Evolutionary conservation across 2,888 invertebrate genomes (phyloP).

Genomic region (Ptilodon capucinus): DNA sequence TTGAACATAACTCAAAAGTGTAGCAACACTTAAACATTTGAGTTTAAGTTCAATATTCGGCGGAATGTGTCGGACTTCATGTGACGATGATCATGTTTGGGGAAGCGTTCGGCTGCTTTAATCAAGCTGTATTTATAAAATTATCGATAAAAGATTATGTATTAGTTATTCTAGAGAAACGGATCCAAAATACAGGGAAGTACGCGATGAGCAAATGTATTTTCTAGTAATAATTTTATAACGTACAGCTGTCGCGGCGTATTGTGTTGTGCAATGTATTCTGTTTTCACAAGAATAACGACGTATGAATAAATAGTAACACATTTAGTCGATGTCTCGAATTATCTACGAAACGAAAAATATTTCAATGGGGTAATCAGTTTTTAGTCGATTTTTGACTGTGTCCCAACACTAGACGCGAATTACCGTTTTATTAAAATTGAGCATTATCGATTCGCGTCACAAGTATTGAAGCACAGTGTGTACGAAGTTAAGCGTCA

Average conservation of each 20-base stretch:
- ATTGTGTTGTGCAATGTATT: slow-evolving; percentile 54
- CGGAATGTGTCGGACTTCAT: slow-evolving; percentile 25
- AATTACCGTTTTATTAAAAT: slow-evolving; percentile 40
- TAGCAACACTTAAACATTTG: too few relatives aligned
- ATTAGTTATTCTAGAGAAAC: slow-evolving; percentile 70
- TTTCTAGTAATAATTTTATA: slow-evolving; percentile 60
- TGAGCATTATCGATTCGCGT: slow-evolving; percentile 68
- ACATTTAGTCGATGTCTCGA: slow-evolving; percentile 81
- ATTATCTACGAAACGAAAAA: slow-evolving; percentile 54
- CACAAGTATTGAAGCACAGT: slow-evolving; percentile 36
- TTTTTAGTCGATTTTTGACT: slow-evolving; percentile 18
- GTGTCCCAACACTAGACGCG: slow-evolving; percentile 50
- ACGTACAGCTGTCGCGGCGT: slow-evolving; percentile 60
- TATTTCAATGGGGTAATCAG: slow-evolving; percentile 48
- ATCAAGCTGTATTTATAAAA: slow-evolving; percentile 65
- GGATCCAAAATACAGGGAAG: slow-evolving; percentile 74
- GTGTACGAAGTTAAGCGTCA: too few relatives aligned
- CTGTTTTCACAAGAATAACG: slow-evolving; percentile 54
- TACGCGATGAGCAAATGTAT: slow-evolving; percentile 71
- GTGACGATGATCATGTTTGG: slow-evolving; percentile 61
- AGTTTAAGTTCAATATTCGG: too few relatives aligned
- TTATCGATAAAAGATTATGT: slow-evolving; percentile 48
- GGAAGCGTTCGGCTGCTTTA: slow-evolving; percentile 36
- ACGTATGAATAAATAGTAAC: slow-evolving; percentile 74
- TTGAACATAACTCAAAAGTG: too few relatives aligned